These are phyloP conservation scores for Meles meles DNA, from an alignment of 2,113 vertebrate genomes.

Conservation along the genomic window DNA sequence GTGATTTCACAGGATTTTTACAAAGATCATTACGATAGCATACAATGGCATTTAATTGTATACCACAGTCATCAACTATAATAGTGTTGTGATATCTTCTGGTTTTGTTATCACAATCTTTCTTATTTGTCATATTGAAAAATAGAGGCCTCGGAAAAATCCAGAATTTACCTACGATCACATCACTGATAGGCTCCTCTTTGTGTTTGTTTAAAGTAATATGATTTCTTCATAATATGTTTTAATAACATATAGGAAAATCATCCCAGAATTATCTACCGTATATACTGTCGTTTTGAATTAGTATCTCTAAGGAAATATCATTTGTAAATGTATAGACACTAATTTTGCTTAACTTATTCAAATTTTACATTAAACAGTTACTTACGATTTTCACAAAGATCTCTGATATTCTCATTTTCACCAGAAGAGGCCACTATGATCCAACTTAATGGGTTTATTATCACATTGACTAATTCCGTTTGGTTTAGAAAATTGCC, in stretches of 20 bases:
- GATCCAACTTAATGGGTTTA: not conserved
- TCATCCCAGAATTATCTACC: fast-evolving
- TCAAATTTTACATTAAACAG: not conserved
- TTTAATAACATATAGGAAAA: not conserved
- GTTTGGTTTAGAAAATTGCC: not conserved
- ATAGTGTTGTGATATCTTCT: not conserved
- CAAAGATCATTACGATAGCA: not conserved
- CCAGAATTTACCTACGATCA: not conserved
- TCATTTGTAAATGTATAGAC: not conserved
- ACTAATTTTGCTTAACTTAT: not conserved
- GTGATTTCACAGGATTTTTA: not conserved
- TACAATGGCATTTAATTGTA: not conserved
- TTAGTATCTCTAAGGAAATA: not conserved
- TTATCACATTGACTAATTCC: not conserved
- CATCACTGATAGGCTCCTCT: not conserved
- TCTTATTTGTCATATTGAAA: not conserved
- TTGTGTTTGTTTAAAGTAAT: not conserved
- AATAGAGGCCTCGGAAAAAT: not conserved
- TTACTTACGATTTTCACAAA: not conserved
- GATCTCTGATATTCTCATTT: constrained; percentile 29
- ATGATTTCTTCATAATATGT: not conserved
- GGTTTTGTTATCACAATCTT: not conserved
- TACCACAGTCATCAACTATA: not conserved
- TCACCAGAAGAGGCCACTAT: constrained; percentile 68
- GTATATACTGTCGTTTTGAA: not conserved